Evolutionary conservation across 2,888 invertebrate genomes (phyloP).

Genomic region (Hyposoter didymator): DNA sequence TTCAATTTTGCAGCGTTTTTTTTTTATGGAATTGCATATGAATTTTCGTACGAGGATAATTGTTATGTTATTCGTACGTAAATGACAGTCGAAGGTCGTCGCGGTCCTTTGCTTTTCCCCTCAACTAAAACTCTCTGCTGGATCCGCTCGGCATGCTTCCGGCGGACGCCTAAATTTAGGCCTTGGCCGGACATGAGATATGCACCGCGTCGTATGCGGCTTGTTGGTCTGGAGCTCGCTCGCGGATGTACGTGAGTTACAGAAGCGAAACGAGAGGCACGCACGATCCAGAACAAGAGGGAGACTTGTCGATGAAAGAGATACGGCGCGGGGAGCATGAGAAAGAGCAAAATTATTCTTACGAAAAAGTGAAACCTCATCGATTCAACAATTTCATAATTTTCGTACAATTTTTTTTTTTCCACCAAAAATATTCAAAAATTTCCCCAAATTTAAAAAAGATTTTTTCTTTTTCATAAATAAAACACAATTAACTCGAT

Average conservation of each 20-base stretch:
- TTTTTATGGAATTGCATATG: neutral
- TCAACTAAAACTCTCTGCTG: conserved; percentile 41
- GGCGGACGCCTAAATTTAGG: conserved; percentile 79
- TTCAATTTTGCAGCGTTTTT: too few relatives aligned
- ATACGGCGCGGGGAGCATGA: conserved; percentile 35
- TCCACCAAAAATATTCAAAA: neutral
- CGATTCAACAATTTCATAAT: too few relatives aligned
- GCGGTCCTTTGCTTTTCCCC: conserved; percentile 59
- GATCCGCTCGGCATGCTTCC: conserved; percentile 69
- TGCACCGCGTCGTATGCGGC: conserved; percentile 33
- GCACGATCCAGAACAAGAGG: conserved; percentile 62
- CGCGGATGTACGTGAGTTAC: conserved; percentile 63
- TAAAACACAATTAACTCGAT: too few relatives aligned
- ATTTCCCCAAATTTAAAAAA: neutral
- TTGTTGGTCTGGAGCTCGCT: conserved; percentile 34
- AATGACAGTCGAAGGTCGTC: conserved; percentile 62
- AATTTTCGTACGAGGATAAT: neutral
- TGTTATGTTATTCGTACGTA: neutral
- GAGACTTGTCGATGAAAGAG: conserved; percentile 49
- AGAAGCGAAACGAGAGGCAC: conserved; percentile 58
- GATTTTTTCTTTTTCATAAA: too few relatives aligned
- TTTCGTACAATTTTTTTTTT: neutral
- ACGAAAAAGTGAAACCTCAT: neutral
- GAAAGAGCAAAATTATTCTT: conserved; percentile 43
- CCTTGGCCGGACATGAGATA: conserved; percentile 70